phyloP scores from a whole-genome alignment of 2,113 vertebrate species.

The Phocoena phocoena region DNA sequence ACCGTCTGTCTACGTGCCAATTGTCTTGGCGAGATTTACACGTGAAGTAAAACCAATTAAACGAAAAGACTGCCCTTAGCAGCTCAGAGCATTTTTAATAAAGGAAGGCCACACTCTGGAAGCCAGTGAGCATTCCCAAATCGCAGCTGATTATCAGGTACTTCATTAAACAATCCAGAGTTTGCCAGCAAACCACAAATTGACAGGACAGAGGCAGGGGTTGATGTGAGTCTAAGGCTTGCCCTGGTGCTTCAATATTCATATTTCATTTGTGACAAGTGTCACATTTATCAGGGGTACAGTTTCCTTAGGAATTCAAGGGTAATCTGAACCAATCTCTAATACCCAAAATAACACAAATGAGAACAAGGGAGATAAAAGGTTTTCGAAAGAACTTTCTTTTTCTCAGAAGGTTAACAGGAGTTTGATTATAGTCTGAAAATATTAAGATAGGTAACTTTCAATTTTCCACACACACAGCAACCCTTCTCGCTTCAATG shows the following conservation, averaged over 20 bases:
- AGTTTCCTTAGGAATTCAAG: background rate
- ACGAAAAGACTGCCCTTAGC: background rate
- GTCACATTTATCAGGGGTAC: background rate
- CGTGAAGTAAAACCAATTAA: conserved; percentile 6
- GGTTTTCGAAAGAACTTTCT: background rate
- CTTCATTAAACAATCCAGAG: background rate
- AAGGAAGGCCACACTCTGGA: conserved; percentile 15
- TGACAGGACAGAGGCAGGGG: conserved; percentile 52
- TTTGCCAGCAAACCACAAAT: conserved; percentile 6
- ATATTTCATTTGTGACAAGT: background rate
- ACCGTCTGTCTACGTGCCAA: background rate
- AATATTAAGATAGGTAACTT: background rate
- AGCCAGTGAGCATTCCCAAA: background rate
- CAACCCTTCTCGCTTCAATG: background rate
- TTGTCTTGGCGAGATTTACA: background rate
- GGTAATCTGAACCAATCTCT: conserved; percentile 51
- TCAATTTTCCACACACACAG: background rate
- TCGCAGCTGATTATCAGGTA: background rate
- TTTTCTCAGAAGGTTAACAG: background rate
- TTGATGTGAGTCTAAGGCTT: background rate
- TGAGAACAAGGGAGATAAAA: conserved; percentile 10
- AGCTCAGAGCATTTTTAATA: background rate
- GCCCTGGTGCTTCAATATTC: background rate
- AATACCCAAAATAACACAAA: conserved; percentile 35
- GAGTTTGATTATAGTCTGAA: background rate